Evolutionary conservation across 2,113 vertebrate genomes (phyloP).

Genomic region (Alligator mississippiensis): DNA sequence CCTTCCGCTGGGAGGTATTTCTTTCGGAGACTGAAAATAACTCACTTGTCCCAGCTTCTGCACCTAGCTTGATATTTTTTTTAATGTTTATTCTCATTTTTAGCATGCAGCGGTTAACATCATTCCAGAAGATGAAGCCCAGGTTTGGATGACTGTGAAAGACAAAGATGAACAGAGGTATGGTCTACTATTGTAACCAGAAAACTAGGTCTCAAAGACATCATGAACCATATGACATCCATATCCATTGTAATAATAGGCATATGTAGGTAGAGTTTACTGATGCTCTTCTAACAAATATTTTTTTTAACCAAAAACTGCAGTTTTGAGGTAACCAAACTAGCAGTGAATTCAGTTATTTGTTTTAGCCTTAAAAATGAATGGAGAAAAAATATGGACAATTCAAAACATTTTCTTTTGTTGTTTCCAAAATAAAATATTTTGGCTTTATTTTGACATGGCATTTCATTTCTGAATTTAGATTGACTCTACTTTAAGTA

Average conservation of each 20-base stretch:
- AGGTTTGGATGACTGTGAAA: neutral
- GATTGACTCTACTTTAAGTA: neutral
- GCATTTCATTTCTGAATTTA: neutral
- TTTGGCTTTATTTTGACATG: neutral
- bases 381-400: neutral
- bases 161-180: neutral
- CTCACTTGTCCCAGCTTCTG: neutral
- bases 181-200: neutral
- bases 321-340: no score
- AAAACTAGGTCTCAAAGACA: neutral
- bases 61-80: neutral
- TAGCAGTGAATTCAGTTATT: neutral
- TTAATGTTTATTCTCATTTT: neutral
- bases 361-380: neutral
- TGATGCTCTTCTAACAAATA: neutral
- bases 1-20: constrained; percentile 12
- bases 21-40: constrained; percentile 6
- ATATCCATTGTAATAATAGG: neutral
- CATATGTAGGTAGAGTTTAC: neutral
- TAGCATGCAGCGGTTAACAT: neutral
- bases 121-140: neutral
- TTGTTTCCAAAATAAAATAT: neutral
- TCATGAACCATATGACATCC: neutral
- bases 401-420: rapidly evolving
- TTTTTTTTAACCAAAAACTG: neutral